phyloP scores from a whole-genome alignment of 2,888 invertebrate species.

The Phania funesta region DNA sequence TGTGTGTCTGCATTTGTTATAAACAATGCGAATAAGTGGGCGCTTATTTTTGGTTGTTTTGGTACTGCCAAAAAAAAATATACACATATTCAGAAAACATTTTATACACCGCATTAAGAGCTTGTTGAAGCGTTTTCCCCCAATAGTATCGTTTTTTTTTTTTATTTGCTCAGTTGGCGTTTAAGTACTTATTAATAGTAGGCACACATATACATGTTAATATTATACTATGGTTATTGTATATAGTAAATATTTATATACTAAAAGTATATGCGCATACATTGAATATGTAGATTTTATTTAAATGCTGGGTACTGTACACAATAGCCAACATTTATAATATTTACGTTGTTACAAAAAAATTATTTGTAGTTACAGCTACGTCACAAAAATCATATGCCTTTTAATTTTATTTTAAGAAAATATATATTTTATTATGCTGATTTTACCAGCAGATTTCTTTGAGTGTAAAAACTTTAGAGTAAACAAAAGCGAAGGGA shows the following conservation, averaged over 20 bases:
- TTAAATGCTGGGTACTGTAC: constrained; percentile 17
- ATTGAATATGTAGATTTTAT: background rate
- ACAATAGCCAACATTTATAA: constrained; percentile 29
- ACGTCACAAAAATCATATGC: background rate
- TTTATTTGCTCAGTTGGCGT: constrained; percentile 64
- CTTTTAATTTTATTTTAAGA: too few species aligned
- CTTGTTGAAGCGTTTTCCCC: constrained; percentile 46
- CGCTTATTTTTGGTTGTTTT: constrained; percentile 39
- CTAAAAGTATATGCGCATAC: background rate
- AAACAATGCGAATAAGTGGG: constrained; percentile 59
- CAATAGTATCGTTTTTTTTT: constrained; percentile 1
- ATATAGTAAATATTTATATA: background rate
- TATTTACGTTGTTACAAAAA: constrained; percentile 35
- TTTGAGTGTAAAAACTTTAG: too few species aligned
- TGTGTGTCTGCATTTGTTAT: constrained; percentile 14
- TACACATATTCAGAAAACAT: constrained; percentile 1
- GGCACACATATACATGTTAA: background rate
- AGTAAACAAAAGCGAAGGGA: too few species aligned
- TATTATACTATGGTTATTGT: background rate
- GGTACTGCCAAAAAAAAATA: constrained; percentile 44
- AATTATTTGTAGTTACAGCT: background rate
- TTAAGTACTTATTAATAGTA: constrained; percentile 56
- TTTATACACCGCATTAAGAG: constrained; percentile 42
- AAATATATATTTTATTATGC: too few species aligned
- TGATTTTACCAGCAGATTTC: too few species aligned